phyloP scores from a whole-genome alignment of 1,140 invertebrate species.

The Cephus cinctus region DNA sequence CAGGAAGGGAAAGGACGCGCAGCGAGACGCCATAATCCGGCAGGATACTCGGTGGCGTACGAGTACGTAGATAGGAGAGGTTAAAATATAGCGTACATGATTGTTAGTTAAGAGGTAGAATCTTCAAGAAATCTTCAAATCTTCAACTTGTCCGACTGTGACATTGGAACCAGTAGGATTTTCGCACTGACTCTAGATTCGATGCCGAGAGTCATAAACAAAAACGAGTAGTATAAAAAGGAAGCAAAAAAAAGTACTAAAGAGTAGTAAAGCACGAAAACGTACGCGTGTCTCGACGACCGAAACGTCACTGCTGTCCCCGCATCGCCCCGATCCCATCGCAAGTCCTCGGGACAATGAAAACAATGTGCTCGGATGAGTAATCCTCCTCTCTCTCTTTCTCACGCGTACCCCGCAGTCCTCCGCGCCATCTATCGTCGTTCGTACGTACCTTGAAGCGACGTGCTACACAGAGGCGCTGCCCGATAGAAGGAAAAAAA shows the following conservation, averaged over 20 bases:
- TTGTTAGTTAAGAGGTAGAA: no score
- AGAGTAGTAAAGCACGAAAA: background rate
- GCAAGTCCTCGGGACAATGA: slow-evolving; percentile 21
- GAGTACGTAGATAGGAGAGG: no score
- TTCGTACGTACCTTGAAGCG: slow-evolving; percentile 7
- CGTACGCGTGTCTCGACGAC: background rate
- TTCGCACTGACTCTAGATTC: background rate
- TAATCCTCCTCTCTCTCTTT: no score
- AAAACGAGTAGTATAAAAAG: background rate
- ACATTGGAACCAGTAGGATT: slow-evolving; percentile 7
- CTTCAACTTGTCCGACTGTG: no score
- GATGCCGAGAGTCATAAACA: slow-evolving; percentile 4
- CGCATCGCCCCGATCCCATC: no score
- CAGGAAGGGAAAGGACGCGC: no score
- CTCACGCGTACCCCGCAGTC: no score
- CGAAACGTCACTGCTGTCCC: slow-evolving; percentile 1
- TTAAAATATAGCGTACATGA: no score
- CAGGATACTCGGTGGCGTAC: no score
- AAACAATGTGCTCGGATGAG: slow-evolving; percentile 32
- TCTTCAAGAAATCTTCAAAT: no score
- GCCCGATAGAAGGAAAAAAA: background rate
- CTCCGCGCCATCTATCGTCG: no score
- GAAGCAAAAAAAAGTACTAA: slow-evolving; percentile 3
- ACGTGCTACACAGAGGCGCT: background rate
- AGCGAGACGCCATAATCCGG: no score